These are phyloP conservation scores for human (Homo sapiens) DNA, from an alignment of 2,113 vertebrate species.

Conservation along the genomic window DNA sequence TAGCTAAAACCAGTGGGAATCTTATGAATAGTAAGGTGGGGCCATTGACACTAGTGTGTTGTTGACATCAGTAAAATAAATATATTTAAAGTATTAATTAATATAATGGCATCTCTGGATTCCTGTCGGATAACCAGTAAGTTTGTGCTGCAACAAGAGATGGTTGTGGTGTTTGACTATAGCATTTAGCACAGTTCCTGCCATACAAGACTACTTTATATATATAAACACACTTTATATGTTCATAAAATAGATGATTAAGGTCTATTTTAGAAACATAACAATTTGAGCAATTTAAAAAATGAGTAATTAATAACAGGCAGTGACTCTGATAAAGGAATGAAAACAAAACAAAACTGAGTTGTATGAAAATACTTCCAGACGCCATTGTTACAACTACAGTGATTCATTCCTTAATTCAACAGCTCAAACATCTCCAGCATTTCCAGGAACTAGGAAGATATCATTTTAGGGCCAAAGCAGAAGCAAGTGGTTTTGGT, in stretches of 20 bases:
- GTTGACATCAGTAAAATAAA: background rate
- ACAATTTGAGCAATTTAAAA: background rate
- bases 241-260: slow-evolving; percentile 29
- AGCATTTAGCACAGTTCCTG: slow-evolving; percentile 4
- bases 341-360: slow-evolving; percentile 34
- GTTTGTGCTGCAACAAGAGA: background rate
- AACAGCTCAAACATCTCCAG: background rate
- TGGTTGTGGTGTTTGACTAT: background rate
- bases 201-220: background rate
- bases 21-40: background rate
- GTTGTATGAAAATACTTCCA: background rate
- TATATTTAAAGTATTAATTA: slow-evolving; percentile 36
- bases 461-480: background rate
- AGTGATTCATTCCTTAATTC: slow-evolving; percentile 36
- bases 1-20: slow-evolving; percentile 7
- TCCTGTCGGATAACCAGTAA: background rate
- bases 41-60: background rate
- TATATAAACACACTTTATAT: background rate
- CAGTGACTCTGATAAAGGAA: background rate
- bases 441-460: slow-evolving; percentile 23
- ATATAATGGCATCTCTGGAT: slow-evolving; percentile 2
- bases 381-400: background rate
- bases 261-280: background rate
- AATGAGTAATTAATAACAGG: slow-evolving; percentile 2
- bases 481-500: slow-evolving; percentile 2